Evolutionary conservation across 1,140 invertebrate species (phyloP).

Genomic region (Danaus melanippus): DNA sequence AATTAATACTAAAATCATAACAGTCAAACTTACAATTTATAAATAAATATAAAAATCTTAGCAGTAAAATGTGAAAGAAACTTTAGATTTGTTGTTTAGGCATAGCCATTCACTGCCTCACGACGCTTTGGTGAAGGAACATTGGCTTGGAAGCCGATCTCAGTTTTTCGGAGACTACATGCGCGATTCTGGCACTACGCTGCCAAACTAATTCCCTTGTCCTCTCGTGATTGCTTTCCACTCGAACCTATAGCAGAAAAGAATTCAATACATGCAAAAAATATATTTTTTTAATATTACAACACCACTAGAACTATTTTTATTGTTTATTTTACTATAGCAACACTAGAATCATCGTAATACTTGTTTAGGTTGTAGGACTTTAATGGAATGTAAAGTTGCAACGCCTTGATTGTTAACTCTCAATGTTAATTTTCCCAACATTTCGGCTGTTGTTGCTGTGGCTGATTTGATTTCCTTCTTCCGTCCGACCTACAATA

Average conservation of each 20-base stretch:
- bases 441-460: conserved; percentile 88
- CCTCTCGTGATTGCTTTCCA: conserved; percentile 87
- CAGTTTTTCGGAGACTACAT: conserved; percentile 85
- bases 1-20: too few species aligned
- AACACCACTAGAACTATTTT: too few species aligned
- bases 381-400: conserved; percentile 85
- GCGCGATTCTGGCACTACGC: conserved; percentile 84
- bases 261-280: too few species aligned
- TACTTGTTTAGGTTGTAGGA: conserved; percentile 88
- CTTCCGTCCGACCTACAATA: conserved; percentile 78
- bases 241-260: conserved; percentile 76
- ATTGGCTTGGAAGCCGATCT: conserved; percentile 83
- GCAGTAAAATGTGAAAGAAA: too few species aligned
- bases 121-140: conserved; percentile 63
- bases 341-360: too few species aligned
- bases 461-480: conserved; percentile 86
- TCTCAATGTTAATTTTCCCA: conserved; percentile 82
- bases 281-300: too few species aligned
- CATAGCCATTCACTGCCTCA: conserved; percentile 25
- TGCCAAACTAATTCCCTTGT: conserved; percentile 87
- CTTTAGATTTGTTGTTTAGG: too few species aligned
- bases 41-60: too few species aligned
- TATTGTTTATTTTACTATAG: too few species aligned
- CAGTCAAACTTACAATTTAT: too few species aligned
- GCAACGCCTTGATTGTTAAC: conserved; percentile 84